These are phyloP conservation scores for Mesorhabditis sp. DNA, from an alignment of 2,888 invertebrate species.

Conservation along the genomic window DNA sequence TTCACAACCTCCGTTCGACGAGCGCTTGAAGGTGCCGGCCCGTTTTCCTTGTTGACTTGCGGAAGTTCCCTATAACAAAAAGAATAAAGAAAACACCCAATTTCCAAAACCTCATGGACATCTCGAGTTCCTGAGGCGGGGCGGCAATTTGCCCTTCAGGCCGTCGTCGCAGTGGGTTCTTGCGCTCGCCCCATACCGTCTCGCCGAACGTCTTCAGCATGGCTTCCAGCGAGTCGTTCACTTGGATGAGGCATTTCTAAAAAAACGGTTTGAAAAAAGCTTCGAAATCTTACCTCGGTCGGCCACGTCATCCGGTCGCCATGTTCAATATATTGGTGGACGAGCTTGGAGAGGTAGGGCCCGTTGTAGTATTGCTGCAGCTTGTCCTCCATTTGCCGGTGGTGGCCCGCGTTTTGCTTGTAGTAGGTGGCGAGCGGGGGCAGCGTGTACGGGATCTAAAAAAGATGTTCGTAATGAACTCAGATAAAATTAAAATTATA, in stretches of 20 bases:
- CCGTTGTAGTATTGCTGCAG: background rate
- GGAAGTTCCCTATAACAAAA: background rate
- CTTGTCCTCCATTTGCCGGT: background rate
- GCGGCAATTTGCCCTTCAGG: background rate
- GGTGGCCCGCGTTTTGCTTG: background rate
- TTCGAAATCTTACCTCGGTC: background rate
- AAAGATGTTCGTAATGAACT: background rate
- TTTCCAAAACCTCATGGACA: background rate
- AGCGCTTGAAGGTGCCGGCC: background rate
- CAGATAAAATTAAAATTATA: background rate
- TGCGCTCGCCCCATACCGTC: background rate
- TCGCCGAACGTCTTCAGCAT: background rate
- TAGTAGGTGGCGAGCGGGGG: conserved; percentile 1
- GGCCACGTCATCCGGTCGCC: background rate
- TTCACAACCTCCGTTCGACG: background rate
- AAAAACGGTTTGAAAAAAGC: background rate
- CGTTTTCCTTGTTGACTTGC: background rate
- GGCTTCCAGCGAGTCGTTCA: background rate
- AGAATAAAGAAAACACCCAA: background rate
- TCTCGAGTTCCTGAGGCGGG: background rate
- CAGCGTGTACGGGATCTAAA: background rate
- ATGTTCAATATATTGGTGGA: background rate
- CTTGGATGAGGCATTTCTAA: background rate
- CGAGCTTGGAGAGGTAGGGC: background rate
- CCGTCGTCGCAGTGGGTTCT: background rate